phyloP scores from a whole-genome alignment of 1,140 invertebrate species.

The Hycleus cichorii region DNA sequence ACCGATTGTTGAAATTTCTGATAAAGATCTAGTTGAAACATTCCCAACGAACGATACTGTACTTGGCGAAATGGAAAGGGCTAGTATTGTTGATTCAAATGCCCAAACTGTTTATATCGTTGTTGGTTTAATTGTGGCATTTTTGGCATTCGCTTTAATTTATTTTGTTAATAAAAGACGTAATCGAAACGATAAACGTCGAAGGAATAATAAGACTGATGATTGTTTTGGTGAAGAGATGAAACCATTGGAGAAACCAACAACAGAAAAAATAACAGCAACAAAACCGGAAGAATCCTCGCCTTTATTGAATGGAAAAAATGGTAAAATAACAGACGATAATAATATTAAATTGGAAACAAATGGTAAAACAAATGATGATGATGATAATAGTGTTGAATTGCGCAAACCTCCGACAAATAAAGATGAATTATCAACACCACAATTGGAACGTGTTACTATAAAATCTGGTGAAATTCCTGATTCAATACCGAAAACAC shows the following conservation, averaged over 20 bases:
- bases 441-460: constrained; percentile 54
- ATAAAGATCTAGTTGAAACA: constrained; percentile 9
- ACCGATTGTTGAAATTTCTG: constrained; percentile 1
- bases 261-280: constrained; percentile 27
- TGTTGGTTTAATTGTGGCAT: constrained; percentile 20
- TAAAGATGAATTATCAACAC: constrained; percentile 42
- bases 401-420: constrained; percentile 20
- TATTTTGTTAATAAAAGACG: constrained; percentile 8
- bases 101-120: constrained; percentile 25
- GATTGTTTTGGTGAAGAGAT: constrained; percentile 33
- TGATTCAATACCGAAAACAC: constrained; percentile 52
- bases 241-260: constrained; percentile 40
- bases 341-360: constrained; percentile 21
- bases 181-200: constrained; percentile 14
- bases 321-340: constrained; percentile 28
- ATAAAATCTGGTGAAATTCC: constrained; percentile 57
- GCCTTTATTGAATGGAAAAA: constrained; percentile 34
- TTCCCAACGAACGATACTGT: constrained; percentile 17
- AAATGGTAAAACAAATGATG: constrained; percentile 30
- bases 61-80: constrained; percentile 24
- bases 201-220: constrained; percentile 17
- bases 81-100: constrained; percentile 20
- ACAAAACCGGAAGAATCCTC: constrained; percentile 21
- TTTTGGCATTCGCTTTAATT: constrained; percentile 3
- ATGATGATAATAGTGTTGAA: constrained; percentile 29